Percentiles rank a stretch among this genome's conserved stretches.
Evolutionary conservation across 2,113 vertebrate species (phyloP).

Genomic region (Microtus ochrogaster): DNA sequence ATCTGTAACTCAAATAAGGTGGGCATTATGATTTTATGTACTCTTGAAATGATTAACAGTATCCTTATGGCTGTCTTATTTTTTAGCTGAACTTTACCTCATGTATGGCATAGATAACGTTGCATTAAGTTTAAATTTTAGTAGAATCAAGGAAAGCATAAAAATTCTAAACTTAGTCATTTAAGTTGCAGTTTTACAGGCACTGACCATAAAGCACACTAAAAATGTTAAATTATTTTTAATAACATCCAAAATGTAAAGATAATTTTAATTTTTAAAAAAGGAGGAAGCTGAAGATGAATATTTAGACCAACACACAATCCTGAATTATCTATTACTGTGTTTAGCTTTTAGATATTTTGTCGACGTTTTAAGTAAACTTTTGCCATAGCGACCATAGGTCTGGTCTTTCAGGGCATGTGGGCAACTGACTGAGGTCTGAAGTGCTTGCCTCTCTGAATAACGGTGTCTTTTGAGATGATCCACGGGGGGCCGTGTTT

Average conservation of each 20-base stretch:
- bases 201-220: constrained; percentile 72
- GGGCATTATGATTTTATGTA: constrained; percentile 86
- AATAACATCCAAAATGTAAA: constrained; percentile 71
- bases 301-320: constrained; percentile 62
- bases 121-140: constrained; percentile 78
- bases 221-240: constrained; percentile 76
- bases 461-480: constrained; percentile 69
- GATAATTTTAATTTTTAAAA: constrained; percentile 63
- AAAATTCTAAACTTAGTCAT: constrained; percentile 79
- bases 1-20: constrained; percentile 81
- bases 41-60: constrained; percentile 81
- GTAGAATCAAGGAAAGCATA: constrained; percentile 83
- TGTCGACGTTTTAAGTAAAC: constrained; percentile 44
- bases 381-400: neutral
- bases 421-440: neutral
- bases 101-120: constrained; percentile 80
- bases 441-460: constrained; percentile 58
- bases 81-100: constrained; percentile 85
- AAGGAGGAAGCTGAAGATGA: constrained; percentile 54
- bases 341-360: constrained; percentile 58
- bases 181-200: constrained; percentile 77
- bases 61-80: constrained; percentile 79
- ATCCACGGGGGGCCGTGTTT: constrained; percentile 68
- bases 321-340: constrained; percentile 19
- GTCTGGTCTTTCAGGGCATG: neutral